phyloP scores from a whole-genome alignment of 2,113 vertebrate genomes.

The Corythoichthys intestinalis region DNA sequence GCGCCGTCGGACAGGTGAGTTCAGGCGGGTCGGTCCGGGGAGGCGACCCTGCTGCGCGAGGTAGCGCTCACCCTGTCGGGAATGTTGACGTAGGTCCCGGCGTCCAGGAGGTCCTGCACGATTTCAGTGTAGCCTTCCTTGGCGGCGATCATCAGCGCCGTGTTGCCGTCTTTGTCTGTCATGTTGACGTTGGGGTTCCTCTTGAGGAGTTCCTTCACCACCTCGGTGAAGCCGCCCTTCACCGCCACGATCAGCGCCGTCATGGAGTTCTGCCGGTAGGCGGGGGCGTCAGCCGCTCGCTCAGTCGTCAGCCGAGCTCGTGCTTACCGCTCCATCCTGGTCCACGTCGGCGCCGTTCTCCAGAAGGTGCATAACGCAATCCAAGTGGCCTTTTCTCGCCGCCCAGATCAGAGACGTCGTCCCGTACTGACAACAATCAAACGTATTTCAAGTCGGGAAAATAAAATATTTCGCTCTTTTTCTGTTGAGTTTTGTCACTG shows the following conservation, averaged over 20 bases:
- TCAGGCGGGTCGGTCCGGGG: background rate
- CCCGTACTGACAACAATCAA: slow-evolving; percentile 77
- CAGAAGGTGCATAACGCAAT: slow-evolving; percentile 88
- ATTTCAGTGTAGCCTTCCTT: slow-evolving; percentile 96
- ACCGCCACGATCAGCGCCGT: slow-evolving; percentile 96
- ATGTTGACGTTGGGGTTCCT: slow-evolving; percentile 95
- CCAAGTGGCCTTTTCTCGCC: slow-evolving; percentile 88
- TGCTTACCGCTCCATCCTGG: slow-evolving; percentile 93
- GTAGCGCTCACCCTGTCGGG: slow-evolving; percentile 81
- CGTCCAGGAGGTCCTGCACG: slow-evolving; percentile 93
- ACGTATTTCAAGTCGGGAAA: no score
- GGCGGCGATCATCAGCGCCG: slow-evolving; percentile 93
- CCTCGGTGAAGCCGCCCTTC: slow-evolving; percentile 86
- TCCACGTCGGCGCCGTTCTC: slow-evolving; percentile 94
- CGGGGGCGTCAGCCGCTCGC: background rate
- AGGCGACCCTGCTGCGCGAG: rapidly evolving
- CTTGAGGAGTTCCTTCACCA: slow-evolving; percentile 95
- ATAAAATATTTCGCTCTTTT: no score
- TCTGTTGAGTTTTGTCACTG: no score
- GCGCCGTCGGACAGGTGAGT: slow-evolving; percentile 10
- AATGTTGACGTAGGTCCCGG: slow-evolving; percentile 95
- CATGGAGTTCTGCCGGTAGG: slow-evolving; percentile 86
- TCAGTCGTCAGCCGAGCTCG: background rate
- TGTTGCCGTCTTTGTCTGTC: slow-evolving; percentile 97
- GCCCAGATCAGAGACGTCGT: slow-evolving; percentile 97